These are phyloP conservation scores for Onychorhynchus coronatus DNA, from an alignment of 2,113 vertebrate genomes.

Conservation along the genomic window DNA sequence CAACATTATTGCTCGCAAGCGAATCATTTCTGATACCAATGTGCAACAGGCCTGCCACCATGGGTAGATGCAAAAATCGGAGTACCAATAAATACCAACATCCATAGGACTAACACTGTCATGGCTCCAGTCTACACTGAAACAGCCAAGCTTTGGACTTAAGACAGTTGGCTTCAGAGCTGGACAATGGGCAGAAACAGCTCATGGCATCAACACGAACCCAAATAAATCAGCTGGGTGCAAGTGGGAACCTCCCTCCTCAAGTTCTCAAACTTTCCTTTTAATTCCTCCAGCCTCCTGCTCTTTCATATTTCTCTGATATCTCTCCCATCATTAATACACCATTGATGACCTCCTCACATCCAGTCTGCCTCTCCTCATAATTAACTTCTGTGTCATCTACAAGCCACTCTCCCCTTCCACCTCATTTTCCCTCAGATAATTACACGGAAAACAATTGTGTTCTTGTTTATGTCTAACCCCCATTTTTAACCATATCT, in stretches of 20 bases:
- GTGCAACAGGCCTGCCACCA: background rate
- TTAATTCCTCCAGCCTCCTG: background rate
- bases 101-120: background rate
- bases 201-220: background rate
- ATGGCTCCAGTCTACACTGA: background rate
- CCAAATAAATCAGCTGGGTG: background rate
- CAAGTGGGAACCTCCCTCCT: background rate
- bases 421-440: background rate
- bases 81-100: background rate
- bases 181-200: background rate
- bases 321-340: background rate
- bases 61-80: accelerated
- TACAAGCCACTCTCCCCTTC: background rate
- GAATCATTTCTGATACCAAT: background rate
- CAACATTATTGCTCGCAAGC: background rate
- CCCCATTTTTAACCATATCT: background rate
- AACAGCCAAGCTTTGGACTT: background rate
- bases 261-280: background rate
- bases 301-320: background rate
- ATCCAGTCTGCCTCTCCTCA: background rate
- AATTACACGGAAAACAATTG: background rate
- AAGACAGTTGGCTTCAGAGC: background rate
- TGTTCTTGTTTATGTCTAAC: background rate
- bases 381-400: background rate
- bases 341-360: background rate